Conservation (phyloP, 1,140 invertebrate genomes). For the Meloidogyne exigua region DNA sequence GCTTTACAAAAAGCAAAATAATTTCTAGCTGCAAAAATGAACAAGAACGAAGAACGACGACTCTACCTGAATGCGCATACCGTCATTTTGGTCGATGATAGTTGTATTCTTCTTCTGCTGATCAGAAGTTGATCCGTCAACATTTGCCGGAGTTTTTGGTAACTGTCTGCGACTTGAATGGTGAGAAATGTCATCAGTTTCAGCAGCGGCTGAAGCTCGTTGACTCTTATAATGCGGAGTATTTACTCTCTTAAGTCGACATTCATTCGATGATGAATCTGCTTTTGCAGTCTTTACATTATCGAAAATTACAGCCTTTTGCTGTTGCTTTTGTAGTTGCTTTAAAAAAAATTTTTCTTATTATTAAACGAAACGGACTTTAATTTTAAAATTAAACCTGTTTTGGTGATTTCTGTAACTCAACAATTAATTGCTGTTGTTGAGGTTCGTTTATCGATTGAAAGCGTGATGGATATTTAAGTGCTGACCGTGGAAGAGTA, state of each 20-base stretch:
- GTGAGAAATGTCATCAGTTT: neutral
- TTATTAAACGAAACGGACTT: neutral
- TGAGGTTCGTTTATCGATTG: neutral
- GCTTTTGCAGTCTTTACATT: slow-evolving; percentile 16
- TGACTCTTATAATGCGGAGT: slow-evolving; percentile 56
- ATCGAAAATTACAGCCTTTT: slow-evolving; percentile 19
- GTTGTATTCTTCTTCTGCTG: neutral
- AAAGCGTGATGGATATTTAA: slow-evolving; percentile 4
- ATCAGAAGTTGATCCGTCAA: neutral
- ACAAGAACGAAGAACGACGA: slow-evolving; percentile 30
- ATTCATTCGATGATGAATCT: slow-evolving; percentile 30
- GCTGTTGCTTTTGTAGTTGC: neutral
- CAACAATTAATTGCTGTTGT: neutral
- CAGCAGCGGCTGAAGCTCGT: slow-evolving; percentile 5
- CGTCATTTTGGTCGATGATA: slow-evolving; percentile 11
- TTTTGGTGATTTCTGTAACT: neutral
- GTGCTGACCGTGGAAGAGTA: slow-evolving; percentile 19
- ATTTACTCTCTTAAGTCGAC: slow-evolving; percentile 55
- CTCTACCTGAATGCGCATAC: slow-evolving; percentile 38
- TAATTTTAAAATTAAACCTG: neutral
- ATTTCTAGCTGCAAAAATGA: slow-evolving; percentile 3
- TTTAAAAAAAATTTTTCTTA: neutral
- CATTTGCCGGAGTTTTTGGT: slow-evolving; percentile 9
- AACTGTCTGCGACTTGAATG: neutral
- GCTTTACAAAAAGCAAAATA: neutral